Evolutionary conservation across 1,140 invertebrate genomes (phyloP).

Genomic region (Hypsibius dujardini): DNA sequence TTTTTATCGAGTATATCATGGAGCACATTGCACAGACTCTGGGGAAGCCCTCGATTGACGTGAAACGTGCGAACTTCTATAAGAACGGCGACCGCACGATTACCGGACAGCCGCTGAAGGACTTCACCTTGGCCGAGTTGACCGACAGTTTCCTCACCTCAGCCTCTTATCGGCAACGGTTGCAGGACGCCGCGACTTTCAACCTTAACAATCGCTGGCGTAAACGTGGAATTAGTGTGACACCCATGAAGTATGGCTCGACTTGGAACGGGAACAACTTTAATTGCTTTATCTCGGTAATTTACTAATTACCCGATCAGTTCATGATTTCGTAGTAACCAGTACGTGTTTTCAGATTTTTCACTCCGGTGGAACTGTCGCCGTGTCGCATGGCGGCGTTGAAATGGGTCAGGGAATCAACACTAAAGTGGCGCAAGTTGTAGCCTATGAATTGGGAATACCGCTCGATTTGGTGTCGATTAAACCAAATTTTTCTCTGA

Average conservation of each 20-base stretch:
- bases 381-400: conserved; percentile 45
- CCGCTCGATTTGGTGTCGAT: conserved; percentile 30
- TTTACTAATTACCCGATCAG: no score
- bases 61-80: conserved; percentile 27
- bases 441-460: conserved; percentile 30
- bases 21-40: conserved; percentile 25
- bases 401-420: conserved; percentile 53
- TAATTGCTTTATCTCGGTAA: conserved; percentile 35
- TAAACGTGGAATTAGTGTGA: conserved; percentile 49
- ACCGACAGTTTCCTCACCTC: conserved; percentile 23
- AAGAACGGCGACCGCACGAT: conserved; percentile 20
- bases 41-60: conserved; percentile 22
- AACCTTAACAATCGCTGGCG: conserved; percentile 48
- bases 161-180: conserved; percentile 23
- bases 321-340: no score
- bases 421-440: conserved; percentile 39
- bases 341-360: conserved; percentile 32
- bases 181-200: not conserved
- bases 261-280: conserved; percentile 28
- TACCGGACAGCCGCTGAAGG: conserved; percentile 20
- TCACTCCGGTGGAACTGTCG: conserved; percentile 41
- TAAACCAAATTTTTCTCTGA: conserved; percentile 28
- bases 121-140: conserved; percentile 24
- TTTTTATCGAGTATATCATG: conserved; percentile 27
- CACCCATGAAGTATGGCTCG: conserved; percentile 40